These are phyloP conservation scores for Drosophila fulvimacula DNA, from an alignment of 2,888 invertebrate genomes.

Conservation along the genomic window DNA sequence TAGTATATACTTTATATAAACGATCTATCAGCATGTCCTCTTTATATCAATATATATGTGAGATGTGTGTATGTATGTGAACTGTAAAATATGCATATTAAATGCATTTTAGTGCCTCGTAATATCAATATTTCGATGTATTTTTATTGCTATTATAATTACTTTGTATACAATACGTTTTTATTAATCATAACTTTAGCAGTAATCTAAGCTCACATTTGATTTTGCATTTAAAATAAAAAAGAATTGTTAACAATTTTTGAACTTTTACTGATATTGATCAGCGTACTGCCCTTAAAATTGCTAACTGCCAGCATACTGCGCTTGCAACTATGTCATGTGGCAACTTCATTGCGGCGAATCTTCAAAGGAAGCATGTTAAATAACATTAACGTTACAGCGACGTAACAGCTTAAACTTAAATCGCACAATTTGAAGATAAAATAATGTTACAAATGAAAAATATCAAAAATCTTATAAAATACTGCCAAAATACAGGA, in stretches of 20 bases:
- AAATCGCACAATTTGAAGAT: constrained; percentile 18
- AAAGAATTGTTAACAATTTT: constrained; percentile 2
- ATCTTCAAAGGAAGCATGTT: background rate
- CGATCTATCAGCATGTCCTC: constrained; percentile 18
- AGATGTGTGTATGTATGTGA: constrained; percentile 9
- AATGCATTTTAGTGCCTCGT: constrained; percentile 66
- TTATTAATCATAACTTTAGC: constrained; percentile 52
- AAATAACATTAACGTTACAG: background rate
- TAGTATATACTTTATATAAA: constrained; percentile 1
- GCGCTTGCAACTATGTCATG: background rate
- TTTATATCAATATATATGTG: constrained; percentile 6
- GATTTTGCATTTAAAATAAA: constrained; percentile 57
- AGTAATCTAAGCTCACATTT: constrained; percentile 46
- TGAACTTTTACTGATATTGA: background rate
- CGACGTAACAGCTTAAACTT: constrained; percentile 13
- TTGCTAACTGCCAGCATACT: background rate
- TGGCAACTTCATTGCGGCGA: background rate
- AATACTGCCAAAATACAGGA: constrained; percentile 53
- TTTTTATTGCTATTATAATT: constrained; percentile 41
- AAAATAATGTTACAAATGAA: background rate
- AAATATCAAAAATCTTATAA: constrained; percentile 8
- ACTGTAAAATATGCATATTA: constrained; percentile 6
- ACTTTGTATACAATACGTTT: constrained; percentile 54
- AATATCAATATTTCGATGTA: constrained; percentile 55
- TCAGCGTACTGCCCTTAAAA: background rate